Percentiles rank a stretch among this genome's conserved stretches.
Evolutionary conservation across 2,888 invertebrate species (phyloP).

Genomic region (Hydriomena furcata): DNA sequence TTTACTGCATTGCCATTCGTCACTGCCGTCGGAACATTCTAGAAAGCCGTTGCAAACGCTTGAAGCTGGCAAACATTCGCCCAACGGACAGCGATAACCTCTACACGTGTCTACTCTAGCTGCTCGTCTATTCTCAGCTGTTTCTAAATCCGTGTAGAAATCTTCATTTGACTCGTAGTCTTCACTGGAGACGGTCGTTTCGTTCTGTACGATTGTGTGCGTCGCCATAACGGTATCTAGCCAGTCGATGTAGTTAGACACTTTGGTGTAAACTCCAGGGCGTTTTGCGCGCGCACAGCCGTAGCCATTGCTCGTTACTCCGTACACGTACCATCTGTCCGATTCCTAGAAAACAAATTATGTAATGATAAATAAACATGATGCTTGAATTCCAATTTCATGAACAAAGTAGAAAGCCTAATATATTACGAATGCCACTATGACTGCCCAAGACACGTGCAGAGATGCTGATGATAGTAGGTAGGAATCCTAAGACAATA

Average conservation of each 20-base stretch:
- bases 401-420: no score
- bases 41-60: conserved; percentile 90
- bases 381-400: no score
- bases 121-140: conserved; percentile 67
- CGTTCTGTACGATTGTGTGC: conserved; percentile 56
- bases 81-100: conserved; percentile 89
- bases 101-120: conserved; percentile 76
- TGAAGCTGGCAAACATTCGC: conserved; percentile 88
- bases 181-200: conserved; percentile 41
- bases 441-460: no score
- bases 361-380: no score
- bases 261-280: conserved; percentile 92
- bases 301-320: conserved; percentile 91
- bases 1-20: conserved; percentile 85
- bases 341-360: conserved; percentile 60
- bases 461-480: no score
- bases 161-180: conserved; percentile 56
- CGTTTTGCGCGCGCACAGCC: conserved; percentile 91
- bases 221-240: conserved; percentile 83
- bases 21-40: conserved; percentile 90
- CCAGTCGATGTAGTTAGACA: conserved; percentile 89
- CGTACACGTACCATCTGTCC: conserved; percentile 80
- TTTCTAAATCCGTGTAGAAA: conserved; percentile 68
- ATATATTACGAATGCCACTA: no score
- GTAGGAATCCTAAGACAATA: no score